Percentiles rank a stretch among this genome's conserved stretches.
These are phyloP conservation scores for Tympanuchus pallidicinctus DNA, from an alignment of 2,113 vertebrate species.

Conservation along the genomic window DNA sequence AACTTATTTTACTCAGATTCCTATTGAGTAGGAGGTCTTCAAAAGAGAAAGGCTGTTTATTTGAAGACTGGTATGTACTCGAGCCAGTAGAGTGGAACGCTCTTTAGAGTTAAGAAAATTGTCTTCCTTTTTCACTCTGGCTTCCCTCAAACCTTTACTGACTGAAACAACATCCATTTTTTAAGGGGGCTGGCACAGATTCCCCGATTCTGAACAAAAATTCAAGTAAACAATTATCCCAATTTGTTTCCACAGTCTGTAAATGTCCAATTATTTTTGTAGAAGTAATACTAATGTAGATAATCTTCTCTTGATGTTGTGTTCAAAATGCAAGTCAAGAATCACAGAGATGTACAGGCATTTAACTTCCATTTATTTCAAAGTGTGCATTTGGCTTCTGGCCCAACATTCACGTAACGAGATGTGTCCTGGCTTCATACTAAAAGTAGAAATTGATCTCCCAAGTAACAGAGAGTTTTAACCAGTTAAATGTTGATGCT, in stretches of 20 bases:
- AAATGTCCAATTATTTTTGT: not conserved
- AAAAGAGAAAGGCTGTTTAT: constrained; percentile 51
- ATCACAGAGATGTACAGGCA: not conserved
- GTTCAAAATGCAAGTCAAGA: not conserved
- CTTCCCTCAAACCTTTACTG: not conserved
- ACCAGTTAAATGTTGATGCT: not conserved
- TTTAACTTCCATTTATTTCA: not conserved
- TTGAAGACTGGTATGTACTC: constrained; percentile 26
- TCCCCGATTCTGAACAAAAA: not conserved
- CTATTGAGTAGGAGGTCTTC: constrained; percentile 18
- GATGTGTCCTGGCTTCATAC: not conserved
- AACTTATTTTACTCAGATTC: constrained; percentile 34
- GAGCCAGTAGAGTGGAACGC: constrained; percentile 7
- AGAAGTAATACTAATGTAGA: not conserved
- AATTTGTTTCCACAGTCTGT: not conserved
- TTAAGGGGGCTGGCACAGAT: not conserved
- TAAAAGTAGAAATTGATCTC: not conserved
- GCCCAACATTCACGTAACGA: not conserved
- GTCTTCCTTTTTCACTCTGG: not conserved
- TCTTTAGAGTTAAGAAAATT: constrained; percentile 2
- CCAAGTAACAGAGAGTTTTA: not conserved
- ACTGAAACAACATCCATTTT: constrained; percentile 5
- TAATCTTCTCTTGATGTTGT: not conserved
- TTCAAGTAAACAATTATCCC: not conserved
- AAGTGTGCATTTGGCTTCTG: not conserved